Percentiles rank a stretch among this genome's conserved stretches.
Conservation (phyloP, 2,113 vertebrate genomes). For the Rhinichthys klamathensis region DNA sequence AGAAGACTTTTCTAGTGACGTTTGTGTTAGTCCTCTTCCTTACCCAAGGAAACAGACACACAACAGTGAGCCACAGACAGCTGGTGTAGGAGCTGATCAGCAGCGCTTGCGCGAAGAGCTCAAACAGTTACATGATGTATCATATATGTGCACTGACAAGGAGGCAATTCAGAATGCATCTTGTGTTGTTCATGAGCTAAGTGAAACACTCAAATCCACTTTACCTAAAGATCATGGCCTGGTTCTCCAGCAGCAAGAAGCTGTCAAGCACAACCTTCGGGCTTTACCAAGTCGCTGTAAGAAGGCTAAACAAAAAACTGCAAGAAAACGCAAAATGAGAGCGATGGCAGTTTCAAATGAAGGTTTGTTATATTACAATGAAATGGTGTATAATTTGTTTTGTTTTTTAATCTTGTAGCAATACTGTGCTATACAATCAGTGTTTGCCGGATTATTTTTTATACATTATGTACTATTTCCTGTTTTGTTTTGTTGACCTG, state of each 20-base stretch:
- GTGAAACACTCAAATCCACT: background rate
- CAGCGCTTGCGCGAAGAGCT: background rate
- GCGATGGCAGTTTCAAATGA: background rate
- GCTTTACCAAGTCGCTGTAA: background rate
- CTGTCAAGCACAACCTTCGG: background rate
- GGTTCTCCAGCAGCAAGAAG: constrained; percentile 4
- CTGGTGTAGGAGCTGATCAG: background rate
- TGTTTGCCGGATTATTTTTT: too few relatives aligned
- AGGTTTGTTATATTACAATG: background rate
- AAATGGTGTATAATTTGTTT: too few relatives aligned
- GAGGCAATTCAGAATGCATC: background rate
- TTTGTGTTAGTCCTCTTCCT: background rate
- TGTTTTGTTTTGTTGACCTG: too few relatives aligned
- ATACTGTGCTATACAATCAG: too few relatives aligned
- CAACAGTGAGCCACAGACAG: background rate
- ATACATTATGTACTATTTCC: too few relatives aligned
- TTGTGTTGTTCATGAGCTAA: background rate
- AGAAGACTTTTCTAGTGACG: background rate
- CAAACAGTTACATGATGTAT: background rate
- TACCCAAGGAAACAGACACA: background rate
- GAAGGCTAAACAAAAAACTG: background rate
- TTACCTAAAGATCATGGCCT: background rate
- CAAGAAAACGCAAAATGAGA: background rate
- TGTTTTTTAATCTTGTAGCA: too few relatives aligned
- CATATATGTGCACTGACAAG: background rate